phyloP scores from a whole-genome alignment of 37 sponge, comb jelly and placozoan species.

The Dysidea cf. avara region DNA sequence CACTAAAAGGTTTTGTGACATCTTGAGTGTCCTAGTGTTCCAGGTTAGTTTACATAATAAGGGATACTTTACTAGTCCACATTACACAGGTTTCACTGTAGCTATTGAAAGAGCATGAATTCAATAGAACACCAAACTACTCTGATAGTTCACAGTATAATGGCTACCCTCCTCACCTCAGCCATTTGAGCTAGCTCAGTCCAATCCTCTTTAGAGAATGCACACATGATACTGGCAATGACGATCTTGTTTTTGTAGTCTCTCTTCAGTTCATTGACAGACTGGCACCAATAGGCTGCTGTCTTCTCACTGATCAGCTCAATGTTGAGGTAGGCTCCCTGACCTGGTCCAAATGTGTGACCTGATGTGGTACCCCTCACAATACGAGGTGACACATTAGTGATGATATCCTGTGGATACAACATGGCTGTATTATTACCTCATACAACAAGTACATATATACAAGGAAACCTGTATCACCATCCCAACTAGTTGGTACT shows the following conservation, averaged over 20 bases:
- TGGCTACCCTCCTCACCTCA: constrained; percentile 30
- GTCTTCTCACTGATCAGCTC: constrained; percentile 97
- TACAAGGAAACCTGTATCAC: background rate
- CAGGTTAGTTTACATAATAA: too few species aligned
- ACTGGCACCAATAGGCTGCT: constrained; percentile 92
- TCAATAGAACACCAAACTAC: too few species aligned
- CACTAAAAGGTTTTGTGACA: too few species aligned
- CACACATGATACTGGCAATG: constrained; percentile 96
- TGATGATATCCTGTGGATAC: constrained; percentile 71
- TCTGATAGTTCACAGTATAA: too few species aligned
- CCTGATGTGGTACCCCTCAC: constrained; percentile 89
- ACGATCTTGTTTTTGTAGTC: constrained; percentile 89
- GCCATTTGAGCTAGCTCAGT: constrained; percentile 63
- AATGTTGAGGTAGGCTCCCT: constrained; percentile 93
- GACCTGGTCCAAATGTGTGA: constrained; percentile 86
- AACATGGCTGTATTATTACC: too few species aligned
- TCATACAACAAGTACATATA: background rate
- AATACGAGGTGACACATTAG: constrained; percentile 96
- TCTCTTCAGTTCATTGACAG: constrained; percentile 85
- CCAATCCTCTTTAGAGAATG: constrained; percentile 88
- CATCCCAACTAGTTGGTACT: background rate
- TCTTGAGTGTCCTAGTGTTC: too few species aligned
- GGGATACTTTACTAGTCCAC: too few species aligned
- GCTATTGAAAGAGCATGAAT: too few species aligned
- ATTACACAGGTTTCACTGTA: too few species aligned